Evolutionary conservation across 2,888 invertebrate genomes (phyloP).

Genomic region (Watsonalla binaria): DNA sequence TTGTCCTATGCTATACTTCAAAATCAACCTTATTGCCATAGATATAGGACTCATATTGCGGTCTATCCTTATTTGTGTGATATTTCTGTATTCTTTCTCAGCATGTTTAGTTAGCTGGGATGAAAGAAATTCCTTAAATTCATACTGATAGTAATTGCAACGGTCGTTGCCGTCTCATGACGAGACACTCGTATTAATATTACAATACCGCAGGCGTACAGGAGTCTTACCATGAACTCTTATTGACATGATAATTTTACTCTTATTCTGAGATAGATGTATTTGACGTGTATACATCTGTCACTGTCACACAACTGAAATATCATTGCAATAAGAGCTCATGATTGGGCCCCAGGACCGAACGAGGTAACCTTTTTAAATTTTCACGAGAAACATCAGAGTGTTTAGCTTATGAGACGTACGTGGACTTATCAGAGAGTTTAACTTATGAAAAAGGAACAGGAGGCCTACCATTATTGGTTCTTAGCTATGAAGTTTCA

Average conservation of each 20-base stretch:
- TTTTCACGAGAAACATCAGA: neutral
- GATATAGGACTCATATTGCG: neutral
- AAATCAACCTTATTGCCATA: neutral
- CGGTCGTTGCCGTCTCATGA: neutral
- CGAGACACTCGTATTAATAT: neutral
- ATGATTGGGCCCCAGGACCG: neutral
- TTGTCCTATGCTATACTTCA: neutral
- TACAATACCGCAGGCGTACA: too few species aligned
- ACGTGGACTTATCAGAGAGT: too few species aligned
- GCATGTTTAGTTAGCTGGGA: neutral
- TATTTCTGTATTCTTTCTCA: neutral
- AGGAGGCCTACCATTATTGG: too few species aligned
- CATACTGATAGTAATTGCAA: too few species aligned
- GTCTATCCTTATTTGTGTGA: neutral
- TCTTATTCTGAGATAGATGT: too few species aligned
- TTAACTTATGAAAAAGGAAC: neutral
- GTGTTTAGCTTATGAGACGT: neutral
- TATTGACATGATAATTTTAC: too few species aligned
- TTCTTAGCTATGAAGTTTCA: neutral
- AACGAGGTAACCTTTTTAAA: neutral
- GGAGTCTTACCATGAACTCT: too few species aligned
- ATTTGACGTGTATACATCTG: too few species aligned
- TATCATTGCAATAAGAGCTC: neutral
- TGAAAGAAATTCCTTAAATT: neutral
- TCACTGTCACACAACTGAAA: too few species aligned